Percentiles rank a stretch among this genome's conserved stretches.
Evolutionary conservation across 1,140 invertebrate species (phyloP).

Genomic region (Lepeophtheirus salmonis): DNA sequence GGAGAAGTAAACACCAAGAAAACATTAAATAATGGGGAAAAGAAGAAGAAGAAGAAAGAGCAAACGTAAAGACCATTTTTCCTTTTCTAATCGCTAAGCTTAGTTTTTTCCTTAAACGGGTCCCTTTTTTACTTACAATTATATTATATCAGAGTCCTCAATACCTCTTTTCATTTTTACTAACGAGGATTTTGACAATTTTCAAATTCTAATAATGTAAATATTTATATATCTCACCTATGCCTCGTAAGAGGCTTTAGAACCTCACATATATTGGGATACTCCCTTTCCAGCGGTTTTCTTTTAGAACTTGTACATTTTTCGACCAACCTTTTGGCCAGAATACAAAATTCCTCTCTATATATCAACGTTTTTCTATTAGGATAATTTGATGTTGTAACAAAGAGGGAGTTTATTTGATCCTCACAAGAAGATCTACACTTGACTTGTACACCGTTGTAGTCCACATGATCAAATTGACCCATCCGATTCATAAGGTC

Average conservation of each 20-base stretch:
- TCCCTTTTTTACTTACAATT: no score
- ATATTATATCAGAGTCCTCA: no score
- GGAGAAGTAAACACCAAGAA: no score
- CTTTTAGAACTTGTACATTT: constrained; percentile 4
- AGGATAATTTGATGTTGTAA: constrained; percentile 14
- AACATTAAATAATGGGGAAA: no score
- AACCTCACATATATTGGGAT: constrained; percentile 5
- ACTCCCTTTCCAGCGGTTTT: constrained; percentile 11
- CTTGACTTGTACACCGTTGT: constrained; percentile 14
- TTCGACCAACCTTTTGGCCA: neutral
- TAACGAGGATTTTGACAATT: no score
- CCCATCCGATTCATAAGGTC: constrained; percentile 16
- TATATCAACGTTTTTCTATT: constrained; percentile 17
- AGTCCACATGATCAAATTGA: constrained; percentile 16
- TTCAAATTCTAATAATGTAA: no score
- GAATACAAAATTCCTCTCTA: constrained; percentile 16
- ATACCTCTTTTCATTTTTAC: no score
- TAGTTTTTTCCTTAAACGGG: no score
- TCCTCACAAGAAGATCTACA: constrained; percentile 16
- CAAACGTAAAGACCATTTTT: no score
- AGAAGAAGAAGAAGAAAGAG: no score
- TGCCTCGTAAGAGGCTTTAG: neutral
- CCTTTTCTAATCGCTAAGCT: no score
- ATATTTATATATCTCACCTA: neutral
- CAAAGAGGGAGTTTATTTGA: constrained; percentile 15